Percentiles rank a stretch among this genome's conserved stretches.
These are phyloP conservation scores for Germaria angustata DNA, from an alignment of 2,888 invertebrate species.

Conservation along the genomic window DNA sequence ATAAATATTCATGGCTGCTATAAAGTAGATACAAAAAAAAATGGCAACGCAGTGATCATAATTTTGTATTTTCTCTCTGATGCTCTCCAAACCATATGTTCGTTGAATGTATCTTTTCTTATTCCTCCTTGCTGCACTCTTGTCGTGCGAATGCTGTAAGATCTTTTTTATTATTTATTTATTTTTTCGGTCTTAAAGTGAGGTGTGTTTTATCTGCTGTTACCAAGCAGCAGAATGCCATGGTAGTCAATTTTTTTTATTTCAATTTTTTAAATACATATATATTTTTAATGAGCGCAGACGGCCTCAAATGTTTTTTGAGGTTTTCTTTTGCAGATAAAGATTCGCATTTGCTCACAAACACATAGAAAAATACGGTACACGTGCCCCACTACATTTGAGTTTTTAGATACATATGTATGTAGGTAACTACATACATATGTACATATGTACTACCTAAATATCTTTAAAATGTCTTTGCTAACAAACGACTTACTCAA, in stretches of 20 bases:
- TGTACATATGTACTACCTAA: not conserved
- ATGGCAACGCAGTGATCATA: slow-evolving; percentile 58
- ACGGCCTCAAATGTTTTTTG: slow-evolving; percentile 55
- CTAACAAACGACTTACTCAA: slow-evolving; percentile 26
- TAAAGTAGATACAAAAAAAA: slow-evolving; percentile 29
- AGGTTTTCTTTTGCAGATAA: slow-evolving; percentile 49
- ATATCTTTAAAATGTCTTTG: slow-evolving; percentile 31
- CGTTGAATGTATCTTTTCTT: slow-evolving; percentile 33
- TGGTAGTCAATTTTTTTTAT: slow-evolving; percentile 53
- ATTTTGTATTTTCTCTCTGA: slow-evolving; percentile 28
- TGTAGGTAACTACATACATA: not conserved
- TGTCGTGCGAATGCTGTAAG: slow-evolving; percentile 61
- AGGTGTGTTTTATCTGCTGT: slow-evolving; percentile 65
- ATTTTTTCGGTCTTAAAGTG: slow-evolving; percentile 52
- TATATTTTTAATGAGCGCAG: slow-evolving; percentile 58
- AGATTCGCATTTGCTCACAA: slow-evolving; percentile 67
- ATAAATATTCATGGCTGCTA: slow-evolving; percentile 1
- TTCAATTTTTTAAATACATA: slow-evolving; percentile 32
- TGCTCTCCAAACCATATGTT: slow-evolving; percentile 62
- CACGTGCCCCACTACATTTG: slow-evolving; percentile 79
- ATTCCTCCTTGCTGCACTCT: slow-evolving; percentile 55
- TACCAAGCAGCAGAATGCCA: slow-evolving; percentile 66
- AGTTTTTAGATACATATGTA: slow-evolving; percentile 41
- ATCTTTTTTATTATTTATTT: slow-evolving; percentile 39
- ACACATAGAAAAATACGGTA: slow-evolving; percentile 67